A percentile compares a stretch with the other conserved stretches of the same genome.
Conservation (phyloP, 1,140 invertebrate genomes). For the Cydia strobilella region DNA sequence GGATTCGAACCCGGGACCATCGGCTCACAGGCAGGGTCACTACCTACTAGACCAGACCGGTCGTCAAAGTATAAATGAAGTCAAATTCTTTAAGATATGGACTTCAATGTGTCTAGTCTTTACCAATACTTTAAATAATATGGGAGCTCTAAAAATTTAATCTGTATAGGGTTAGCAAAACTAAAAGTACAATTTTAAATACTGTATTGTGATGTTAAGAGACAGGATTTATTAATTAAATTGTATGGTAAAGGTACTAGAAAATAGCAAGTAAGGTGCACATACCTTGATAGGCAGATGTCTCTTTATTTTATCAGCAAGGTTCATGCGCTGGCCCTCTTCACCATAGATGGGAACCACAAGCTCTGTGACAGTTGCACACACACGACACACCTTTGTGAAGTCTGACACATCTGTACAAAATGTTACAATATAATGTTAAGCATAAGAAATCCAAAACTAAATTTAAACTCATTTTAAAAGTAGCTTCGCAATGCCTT, state of each 20-base stretch:
- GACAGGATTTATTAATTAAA: too few relatives aligned
- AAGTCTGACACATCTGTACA: constrained; percentile 55
- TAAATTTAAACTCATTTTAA: background rate
- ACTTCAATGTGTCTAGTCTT: too few relatives aligned
- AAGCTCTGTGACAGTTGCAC: constrained; percentile 77
- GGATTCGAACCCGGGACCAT: too few relatives aligned
- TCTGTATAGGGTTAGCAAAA: too few relatives aligned
- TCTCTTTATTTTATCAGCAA: constrained; percentile 81
- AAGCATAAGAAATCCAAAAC: too few relatives aligned
- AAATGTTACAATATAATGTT: constrained; percentile 1
- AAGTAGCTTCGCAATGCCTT: background rate
- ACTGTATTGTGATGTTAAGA: background rate
- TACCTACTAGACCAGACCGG: too few relatives aligned
- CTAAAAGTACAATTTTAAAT: too few relatives aligned
- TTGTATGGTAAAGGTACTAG: constrained; percentile 32
- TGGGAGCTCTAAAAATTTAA: too few relatives aligned
- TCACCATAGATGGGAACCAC: constrained; percentile 81
- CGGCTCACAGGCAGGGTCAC: too few relatives aligned
- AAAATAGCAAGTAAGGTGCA: background rate
- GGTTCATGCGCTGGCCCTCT: constrained; percentile 79
- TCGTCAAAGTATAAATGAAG: too few relatives aligned
- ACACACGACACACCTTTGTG: constrained; percentile 79
- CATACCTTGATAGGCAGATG: constrained; percentile 81
- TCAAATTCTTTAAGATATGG: too few relatives aligned
- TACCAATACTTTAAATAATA: too few relatives aligned